Evolutionary conservation across 2,888 invertebrate species (phyloP).

Genomic region (Pandemis cinnamomeana): DNA sequence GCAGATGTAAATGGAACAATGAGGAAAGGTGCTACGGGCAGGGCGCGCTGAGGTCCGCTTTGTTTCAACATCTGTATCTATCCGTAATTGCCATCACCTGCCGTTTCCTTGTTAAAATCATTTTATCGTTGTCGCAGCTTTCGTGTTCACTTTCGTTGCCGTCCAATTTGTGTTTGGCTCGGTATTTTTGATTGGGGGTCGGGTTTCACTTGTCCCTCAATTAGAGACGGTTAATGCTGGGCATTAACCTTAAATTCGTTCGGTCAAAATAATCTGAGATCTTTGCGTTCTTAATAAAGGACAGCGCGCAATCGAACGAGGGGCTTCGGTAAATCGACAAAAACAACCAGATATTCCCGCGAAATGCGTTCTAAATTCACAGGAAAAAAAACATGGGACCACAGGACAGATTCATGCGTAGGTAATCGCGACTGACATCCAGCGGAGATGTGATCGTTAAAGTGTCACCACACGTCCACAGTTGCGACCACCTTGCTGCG

Average conservation of each 20-base stretch:
- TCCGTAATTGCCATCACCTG: conserved; percentile 73
- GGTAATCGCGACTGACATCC: conserved; percentile 26
- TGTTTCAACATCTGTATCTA: conserved; percentile 63
- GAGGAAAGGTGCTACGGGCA: conserved; percentile 48
- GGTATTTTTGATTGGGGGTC: conserved; percentile 40
- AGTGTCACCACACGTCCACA: conserved; percentile 26
- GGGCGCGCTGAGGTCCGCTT: conserved; percentile 45
- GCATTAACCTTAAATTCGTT: conserved; percentile 35
- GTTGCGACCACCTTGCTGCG: conserved; percentile 23
- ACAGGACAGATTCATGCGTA: background rate
- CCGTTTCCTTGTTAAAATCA: conserved; percentile 58
- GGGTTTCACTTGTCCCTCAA: conserved; percentile 40
- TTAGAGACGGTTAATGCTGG: conserved; percentile 36
- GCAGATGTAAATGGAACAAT: conserved; percentile 63
- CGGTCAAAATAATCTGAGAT: conserved; percentile 27
- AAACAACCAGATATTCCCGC: background rate
- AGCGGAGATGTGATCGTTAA: conserved; percentile 21
- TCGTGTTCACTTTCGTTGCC: conserved; percentile 33
- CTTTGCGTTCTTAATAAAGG: conserved; percentile 15
- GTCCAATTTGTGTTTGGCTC: conserved; percentile 30
- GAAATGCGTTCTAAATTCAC: background rate
- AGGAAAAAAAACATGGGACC: conserved; percentile 5
- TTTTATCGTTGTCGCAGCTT: conserved; percentile 44
- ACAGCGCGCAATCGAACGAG: background rate
- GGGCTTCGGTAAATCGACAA: background rate